Evolutionary conservation across 2,797 vertebrate species (phyloP).

Genomic region (Sitta carolinensis): DNA sequence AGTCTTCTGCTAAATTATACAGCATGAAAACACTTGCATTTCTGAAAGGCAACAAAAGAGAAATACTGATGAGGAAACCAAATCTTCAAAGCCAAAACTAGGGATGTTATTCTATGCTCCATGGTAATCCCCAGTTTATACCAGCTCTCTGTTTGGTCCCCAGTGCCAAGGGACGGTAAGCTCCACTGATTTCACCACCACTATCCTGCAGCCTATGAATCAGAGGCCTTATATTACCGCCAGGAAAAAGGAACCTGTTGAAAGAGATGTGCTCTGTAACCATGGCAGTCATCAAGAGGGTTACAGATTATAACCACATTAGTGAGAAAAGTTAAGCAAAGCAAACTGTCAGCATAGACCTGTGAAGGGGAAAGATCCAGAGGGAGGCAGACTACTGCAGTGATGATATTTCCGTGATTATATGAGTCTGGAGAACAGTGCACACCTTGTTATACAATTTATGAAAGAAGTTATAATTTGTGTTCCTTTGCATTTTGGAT

Average conservation of each 20-base stretch:
- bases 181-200: constrained; percentile 31
- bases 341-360: constrained; percentile 4
- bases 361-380: constrained; percentile 50
- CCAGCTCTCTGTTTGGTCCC: not conserved
- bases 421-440: constrained; percentile 39
- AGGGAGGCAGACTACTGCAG: not conserved
- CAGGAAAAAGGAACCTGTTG: constrained; percentile 68
- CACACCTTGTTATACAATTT: constrained; percentile 8
- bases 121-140: not conserved
- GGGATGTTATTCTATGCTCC: not conserved
- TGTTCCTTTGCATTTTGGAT: not conserved
- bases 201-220: constrained; percentile 38
- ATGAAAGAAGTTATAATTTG: not conserved
- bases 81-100: not conserved
- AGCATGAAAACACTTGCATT: constrained; percentile 6
- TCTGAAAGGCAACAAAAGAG: constrained; percentile 33
- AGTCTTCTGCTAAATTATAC: constrained; percentile 45
- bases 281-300: constrained; percentile 14
- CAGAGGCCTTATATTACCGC: constrained; percentile 11
- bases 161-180: not conserved
- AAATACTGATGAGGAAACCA: not conserved
- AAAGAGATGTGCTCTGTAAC: constrained; percentile 62
- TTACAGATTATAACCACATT: constrained; percentile 32
- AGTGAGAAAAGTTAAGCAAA: constrained; percentile 30
- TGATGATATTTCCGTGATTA: constrained; percentile 30